A percentile compares a stretch with the other conserved stretches of the same genome.
These are phyloP conservation scores for Pangasius krempfi DNA, from an alignment of 2,797 vertebrate species.

Conservation along the genomic window DNA sequence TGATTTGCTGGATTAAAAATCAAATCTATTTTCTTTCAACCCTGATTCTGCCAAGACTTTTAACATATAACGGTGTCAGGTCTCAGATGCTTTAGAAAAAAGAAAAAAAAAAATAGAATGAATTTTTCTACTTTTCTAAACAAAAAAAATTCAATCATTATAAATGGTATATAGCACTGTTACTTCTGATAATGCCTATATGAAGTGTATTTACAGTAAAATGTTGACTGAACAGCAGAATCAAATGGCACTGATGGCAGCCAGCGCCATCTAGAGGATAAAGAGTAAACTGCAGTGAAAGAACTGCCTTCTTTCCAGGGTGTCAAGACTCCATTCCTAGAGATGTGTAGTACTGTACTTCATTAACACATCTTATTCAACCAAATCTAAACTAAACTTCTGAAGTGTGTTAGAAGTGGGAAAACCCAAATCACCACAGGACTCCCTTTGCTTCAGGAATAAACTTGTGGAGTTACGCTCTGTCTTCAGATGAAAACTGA, in stretches of 20 bases:
- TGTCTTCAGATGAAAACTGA: neutral
- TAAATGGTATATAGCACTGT: neutral
- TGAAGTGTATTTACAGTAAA: neutral
- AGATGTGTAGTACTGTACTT: neutral
- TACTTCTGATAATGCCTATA: neutral
- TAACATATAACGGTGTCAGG: neutral
- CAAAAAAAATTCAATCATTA: neutral
- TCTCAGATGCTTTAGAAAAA: neutral
- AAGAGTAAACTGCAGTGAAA: neutral
- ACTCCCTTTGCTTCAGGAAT: neutral
- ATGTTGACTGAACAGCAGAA: slow-evolving; percentile 4
- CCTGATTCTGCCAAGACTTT: neutral
- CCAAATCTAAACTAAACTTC: neutral
- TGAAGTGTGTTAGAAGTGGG: neutral
- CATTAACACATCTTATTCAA: neutral
- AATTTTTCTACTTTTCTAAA: neutral
- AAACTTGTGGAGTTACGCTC: neutral
- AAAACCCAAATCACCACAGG: neutral
- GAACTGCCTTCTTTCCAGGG: neutral
- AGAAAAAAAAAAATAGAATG: neutral
- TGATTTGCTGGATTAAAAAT: neutral
- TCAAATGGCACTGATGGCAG: neutral
- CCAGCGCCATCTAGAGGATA: slow-evolving; percentile 20
- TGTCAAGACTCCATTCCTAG: neutral
- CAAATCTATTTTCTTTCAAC: neutral